A percentile compares a stretch with the other conserved stretches of the same genome.
Conservation (phyloP, 2,888 invertebrate genomes). For the Drosophila rellima region DNA sequence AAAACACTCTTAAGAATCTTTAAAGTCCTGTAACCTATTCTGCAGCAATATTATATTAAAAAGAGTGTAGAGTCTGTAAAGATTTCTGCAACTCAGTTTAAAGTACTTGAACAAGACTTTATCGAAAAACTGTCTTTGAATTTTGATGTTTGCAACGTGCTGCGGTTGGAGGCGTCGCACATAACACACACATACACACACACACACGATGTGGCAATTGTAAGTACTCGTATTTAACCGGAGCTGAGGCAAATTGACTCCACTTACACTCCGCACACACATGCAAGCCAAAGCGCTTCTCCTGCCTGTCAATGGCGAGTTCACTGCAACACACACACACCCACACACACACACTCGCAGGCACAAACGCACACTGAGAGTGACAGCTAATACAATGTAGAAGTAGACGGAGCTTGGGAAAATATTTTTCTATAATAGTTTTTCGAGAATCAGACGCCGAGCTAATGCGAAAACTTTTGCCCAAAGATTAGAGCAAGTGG, state of each 20-base stretch:
- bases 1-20: too few relatives aligned
- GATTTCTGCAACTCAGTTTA: neutral
- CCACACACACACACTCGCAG: constrained; percentile 5
- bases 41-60: too few relatives aligned
- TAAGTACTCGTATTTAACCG: constrained; percentile 16
- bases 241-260: constrained; percentile 1
- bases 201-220: constrained; percentile 43
- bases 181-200: constrained; percentile 26
- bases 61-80: neutral
- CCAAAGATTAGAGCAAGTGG: constrained; percentile 59
- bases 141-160: constrained; percentile 14
- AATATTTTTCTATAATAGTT: constrained; percentile 79
- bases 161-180: constrained; percentile 8
- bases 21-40: too few relatives aligned
- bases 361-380: constrained; percentile 15
- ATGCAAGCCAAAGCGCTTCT: constrained; percentile 21
- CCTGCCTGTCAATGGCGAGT: constrained; percentile 46
- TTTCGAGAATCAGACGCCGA: constrained; percentile 73
- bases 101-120: neutral
- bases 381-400: constrained; percentile 63
- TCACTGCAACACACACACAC: constrained; percentile 39
- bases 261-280: constrained; percentile 5
- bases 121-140: neutral
- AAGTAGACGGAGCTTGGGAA: constrained; percentile 50
- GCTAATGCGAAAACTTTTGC: constrained; percentile 72